A percentile compares a stretch with the other conserved stretches of the same genome.
phyloP scores from a whole-genome alignment of 2,797 vertebrate genomes.

The Spheniscus humboldti region DNA sequence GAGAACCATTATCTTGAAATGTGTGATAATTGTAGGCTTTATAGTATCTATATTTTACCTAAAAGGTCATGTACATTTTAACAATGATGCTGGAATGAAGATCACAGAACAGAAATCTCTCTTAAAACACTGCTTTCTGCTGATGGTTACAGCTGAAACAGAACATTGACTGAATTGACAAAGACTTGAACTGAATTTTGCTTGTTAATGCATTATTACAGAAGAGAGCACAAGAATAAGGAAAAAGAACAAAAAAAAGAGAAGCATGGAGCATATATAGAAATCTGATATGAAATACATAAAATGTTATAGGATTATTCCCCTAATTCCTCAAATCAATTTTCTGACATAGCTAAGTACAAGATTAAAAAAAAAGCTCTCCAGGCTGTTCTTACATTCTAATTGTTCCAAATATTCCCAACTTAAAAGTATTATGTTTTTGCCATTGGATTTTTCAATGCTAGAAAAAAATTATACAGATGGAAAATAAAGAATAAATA shows the following conservation, averaged over 20 bases:
- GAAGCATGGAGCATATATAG: neutral
- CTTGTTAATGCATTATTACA: neutral
- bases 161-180: neutral
- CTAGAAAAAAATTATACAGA: neutral
- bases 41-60: neutral
- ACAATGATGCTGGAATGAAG: neutral
- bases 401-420: neutral
- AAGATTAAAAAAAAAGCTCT: neutral
- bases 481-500: neutral
- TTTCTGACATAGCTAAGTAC: neutral
- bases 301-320: neutral
- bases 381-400: neutral
- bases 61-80: neutral
- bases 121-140: neutral
- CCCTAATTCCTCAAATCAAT: neutral
- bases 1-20: neutral
- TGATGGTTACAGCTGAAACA: neutral
- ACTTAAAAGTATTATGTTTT: neutral
- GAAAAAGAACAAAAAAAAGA: neutral
- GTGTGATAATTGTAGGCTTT: neutral
- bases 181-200: neutral
- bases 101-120: neutral
- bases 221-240: neutral
- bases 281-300: neutral
- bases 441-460: neutral